Evolutionary conservation across 2,888 invertebrate species (phyloP), one percentile per base, ranked within the genome.

Genomic region (Sinhomidia bicolor): DNA sequence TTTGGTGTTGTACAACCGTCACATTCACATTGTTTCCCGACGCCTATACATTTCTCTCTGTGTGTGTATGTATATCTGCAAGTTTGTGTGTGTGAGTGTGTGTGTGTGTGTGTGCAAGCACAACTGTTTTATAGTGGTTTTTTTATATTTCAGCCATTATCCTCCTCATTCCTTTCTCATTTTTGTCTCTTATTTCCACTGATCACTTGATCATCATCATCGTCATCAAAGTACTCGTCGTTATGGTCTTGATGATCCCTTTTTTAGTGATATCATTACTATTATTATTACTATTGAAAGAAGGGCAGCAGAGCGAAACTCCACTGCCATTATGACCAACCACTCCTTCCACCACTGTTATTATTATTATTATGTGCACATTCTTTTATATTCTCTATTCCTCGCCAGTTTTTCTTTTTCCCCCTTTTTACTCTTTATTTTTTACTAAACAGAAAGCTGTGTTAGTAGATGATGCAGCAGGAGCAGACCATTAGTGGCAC

Each of bases 401-500:
- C 68, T 32, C 17, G 32, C 36, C 9, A 32, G 32, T 36, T 7
- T n/a, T 68, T 4, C 32, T 3, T 29, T 29, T 10, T 20, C 62
- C 23, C 23, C 62, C 26, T 23, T 10, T 23, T 20, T 62, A 5
- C 71, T 44, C 20, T n/a, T 71, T 71, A 23, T 20, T 71, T 44
- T 20, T 44, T n/a, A 44, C 4, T 20, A 41, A 23, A 7, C 51
- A 54, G n/a, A n/a, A n/a, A n/a, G n/a, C n/a, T n/a, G n/a, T n/a
- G n/a, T n/a, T n/a, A n/a, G n/a, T n/a, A n/a, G n/a, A n/a, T n/a
- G n/a, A n/a, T n/a, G n/a, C n/a, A n/a, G n/a, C n/a, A n/a, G 44
- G 54, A 9, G 51, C 26, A 44, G 5, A 26, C 62, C 82, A 82
- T 82, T 82, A 82, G 83, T 47, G 76, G 83, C 54, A 7, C 83